Conservation (phyloP, 2,797 vertebrate species). For the Discoglossus pictus region DNA sequence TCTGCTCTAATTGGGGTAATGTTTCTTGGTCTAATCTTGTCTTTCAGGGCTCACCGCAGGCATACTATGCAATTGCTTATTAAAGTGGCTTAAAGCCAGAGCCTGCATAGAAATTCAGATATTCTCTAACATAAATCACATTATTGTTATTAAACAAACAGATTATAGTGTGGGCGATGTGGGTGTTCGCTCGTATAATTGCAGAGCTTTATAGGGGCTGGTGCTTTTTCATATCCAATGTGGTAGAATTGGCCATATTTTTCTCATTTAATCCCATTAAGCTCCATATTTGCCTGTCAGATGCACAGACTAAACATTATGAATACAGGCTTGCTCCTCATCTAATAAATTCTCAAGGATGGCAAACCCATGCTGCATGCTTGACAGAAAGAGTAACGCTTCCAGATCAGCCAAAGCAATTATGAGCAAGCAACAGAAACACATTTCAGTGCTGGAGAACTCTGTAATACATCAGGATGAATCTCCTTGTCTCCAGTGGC, state of each 20-base stretch:
- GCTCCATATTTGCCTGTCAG: slow-evolving; percentile 12
- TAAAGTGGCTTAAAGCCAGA: slow-evolving; percentile 42
- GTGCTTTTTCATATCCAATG: slow-evolving; percentile 4
- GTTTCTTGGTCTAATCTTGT: slow-evolving; percentile 45
- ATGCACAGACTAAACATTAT: slow-evolving; percentile 20
- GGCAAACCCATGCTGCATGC: neutral
- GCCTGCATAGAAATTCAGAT: slow-evolving; percentile 44
- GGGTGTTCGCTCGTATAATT: slow-evolving; percentile 28
- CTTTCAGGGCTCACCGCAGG: slow-evolving; percentile 32
- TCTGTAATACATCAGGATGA: neutral
- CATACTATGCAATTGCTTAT: neutral
- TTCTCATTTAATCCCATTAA: slow-evolving; percentile 19
- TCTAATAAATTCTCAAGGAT: slow-evolving; percentile 1
- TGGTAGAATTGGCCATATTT: slow-evolving; percentile 11
- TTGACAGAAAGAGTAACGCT: slow-evolving; percentile 1
- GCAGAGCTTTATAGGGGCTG: neutral
- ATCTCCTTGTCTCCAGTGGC: too few relatives aligned
- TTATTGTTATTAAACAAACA: slow-evolving; percentile 46
- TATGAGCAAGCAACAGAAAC: slow-evolving; percentile 4
- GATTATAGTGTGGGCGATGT: slow-evolving; percentile 37
- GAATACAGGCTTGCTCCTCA: neutral
- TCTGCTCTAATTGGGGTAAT: slow-evolving; percentile 41
- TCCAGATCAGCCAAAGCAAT: neutral
- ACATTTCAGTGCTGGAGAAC: neutral
- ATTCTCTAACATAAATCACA: slow-evolving; percentile 35